Percentiles rank a stretch among this genome's conserved stretches.
These are phyloP conservation scores for Pantherophis guttatus DNA, from an alignment of 2,113 vertebrate species.

Conservation along the genomic window DNA sequence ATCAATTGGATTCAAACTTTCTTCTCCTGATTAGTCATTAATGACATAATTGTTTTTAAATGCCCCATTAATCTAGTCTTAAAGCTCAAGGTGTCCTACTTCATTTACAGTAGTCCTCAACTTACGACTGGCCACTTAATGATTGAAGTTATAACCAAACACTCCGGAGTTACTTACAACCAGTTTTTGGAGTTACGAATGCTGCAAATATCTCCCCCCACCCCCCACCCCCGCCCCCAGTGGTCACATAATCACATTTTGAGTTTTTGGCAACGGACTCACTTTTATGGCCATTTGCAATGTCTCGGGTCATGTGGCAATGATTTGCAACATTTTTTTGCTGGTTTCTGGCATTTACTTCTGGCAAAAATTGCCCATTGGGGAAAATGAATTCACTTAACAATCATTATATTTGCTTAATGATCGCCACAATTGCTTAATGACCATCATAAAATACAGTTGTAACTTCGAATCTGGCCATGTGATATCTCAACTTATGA, in stretches of 20 bases:
- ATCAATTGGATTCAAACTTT: background rate
- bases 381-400: background rate
- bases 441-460: background rate
- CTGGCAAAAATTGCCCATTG: background rate
- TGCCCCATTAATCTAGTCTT: background rate
- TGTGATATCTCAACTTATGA: background rate
- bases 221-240: fast-evolving
- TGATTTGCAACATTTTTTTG: background rate
- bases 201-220: background rate
- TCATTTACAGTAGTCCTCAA: background rate
- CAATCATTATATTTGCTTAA: too few relatives aligned
- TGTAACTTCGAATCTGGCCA: background rate
- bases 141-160: background rate
- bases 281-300: background rate
- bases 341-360: background rate
- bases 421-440: background rate
- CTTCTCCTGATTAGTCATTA: too few relatives aligned
- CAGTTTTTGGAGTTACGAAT: background rate
- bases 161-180: background rate
- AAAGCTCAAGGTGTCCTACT: background rate
- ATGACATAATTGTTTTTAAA: background rate
- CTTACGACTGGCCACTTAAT: background rate
- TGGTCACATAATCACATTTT: background rate
- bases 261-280: background rate
- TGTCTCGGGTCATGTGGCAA: too few relatives aligned